Conservation (phyloP, 2,888 invertebrate genomes). For the Scaeva pyrastri region DNA sequence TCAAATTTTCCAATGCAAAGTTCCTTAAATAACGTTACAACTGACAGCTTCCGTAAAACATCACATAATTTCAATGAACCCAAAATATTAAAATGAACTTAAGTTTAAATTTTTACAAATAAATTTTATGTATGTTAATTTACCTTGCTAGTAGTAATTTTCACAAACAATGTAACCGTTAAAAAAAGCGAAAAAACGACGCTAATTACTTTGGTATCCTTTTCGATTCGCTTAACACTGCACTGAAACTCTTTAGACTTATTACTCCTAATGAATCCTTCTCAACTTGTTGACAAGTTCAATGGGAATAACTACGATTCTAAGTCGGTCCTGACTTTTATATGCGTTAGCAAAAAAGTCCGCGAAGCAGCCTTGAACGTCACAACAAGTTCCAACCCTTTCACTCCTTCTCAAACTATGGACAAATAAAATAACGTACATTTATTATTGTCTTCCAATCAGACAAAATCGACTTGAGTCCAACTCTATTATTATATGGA, state of each 20-base stretch:
- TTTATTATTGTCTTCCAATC: slow-evolving; percentile 63
- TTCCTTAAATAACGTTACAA: no score
- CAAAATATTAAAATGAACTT: no score
- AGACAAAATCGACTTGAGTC: slow-evolving; percentile 67
- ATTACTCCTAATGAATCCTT: slow-evolving; percentile 9
- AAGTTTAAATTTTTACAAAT: no score
- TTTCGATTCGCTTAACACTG: not conserved
- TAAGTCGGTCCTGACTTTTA: slow-evolving; percentile 47
- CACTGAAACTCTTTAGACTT: not conserved
- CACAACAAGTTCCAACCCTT: not conserved
- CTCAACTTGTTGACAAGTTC: slow-evolving; percentile 42
- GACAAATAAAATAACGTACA: not conserved
- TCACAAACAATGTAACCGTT: not conserved
- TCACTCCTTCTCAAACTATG: slow-evolving; percentile 22
- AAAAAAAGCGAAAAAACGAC: not conserved
- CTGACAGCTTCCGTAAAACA: no score
- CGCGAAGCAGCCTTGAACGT: not conserved
- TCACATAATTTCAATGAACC: no score
- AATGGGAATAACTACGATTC: slow-evolving; percentile 33
- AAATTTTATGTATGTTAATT: not conserved
- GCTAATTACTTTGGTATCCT: not conserved
- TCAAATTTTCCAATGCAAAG: no score
- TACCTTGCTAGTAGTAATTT: not conserved
- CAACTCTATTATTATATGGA: slow-evolving; percentile 41
- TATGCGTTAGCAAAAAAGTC: slow-evolving; percentile 20